Base-by-base conservation (phyloP, 2,113 vertebrate genomes). In the Python bivittatus region DNA sequence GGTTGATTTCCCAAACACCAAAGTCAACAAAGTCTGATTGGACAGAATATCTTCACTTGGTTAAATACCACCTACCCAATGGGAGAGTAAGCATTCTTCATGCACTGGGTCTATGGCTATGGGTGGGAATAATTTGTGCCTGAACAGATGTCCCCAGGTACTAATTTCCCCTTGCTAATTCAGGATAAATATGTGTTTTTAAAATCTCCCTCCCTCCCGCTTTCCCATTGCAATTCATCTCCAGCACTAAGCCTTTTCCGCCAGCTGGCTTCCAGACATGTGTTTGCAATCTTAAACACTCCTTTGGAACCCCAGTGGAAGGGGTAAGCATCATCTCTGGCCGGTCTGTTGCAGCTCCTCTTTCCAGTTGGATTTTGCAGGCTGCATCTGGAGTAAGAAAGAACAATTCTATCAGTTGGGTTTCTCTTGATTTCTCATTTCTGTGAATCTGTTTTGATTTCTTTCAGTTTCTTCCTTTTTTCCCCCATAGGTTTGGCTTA, bases 1-100 rank as follows among this genome's bases (percentile, higher is more conserved):
- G 61, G 60, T 56, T 87, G 52, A 87, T 33, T 87, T 72, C 60
- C 58, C 85, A 87, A 72, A 91, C 60, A 87, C 60, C 60, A 42
- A 64, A 64, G 29, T 68, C 33, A 79, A 33, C 68, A 38, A 79
- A 38, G 38, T 79, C 68, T 79, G 68, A 79, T 79, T 8, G 68
- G 33, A 79, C 68, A 38, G 42, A 15, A 13, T 44, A 13, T 54
- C 22, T 38, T 56, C 54, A 44, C 23, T 42, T 20, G 11, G 23
- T 27, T 56, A 54, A 84, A 53, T 1, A 15, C 2, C 72, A 90
- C 2, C 12, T 23, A 53, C n/a, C 22, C 90, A 86, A 68, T 3
- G 23, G 22, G 57, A 91, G 29, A 38, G 44, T 15, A 3, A 22
- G 48, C 44, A n/a, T 86, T 25, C 12, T 61, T 53, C 23, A 60